These are phyloP conservation scores for Tetrapedia diversipes DNA, from an alignment of 2,888 invertebrate species.

Conservation along the genomic window DNA sequence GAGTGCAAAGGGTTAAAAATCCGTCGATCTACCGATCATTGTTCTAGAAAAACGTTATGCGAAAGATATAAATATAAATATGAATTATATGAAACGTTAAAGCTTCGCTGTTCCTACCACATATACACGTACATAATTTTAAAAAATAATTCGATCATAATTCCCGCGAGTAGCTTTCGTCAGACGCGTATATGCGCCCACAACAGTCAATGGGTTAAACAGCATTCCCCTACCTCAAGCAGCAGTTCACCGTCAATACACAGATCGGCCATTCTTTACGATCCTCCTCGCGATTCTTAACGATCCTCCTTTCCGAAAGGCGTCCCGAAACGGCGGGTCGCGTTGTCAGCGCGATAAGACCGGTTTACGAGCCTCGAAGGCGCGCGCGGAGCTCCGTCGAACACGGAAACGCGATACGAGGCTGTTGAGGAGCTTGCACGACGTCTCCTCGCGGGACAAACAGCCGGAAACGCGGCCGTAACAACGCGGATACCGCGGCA, in stretches of 20 bases:
- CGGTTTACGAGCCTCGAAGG: constrained; percentile 46
- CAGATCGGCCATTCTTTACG: constrained; percentile 41
- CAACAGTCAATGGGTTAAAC: not conserved
- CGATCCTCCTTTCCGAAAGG: constrained; percentile 28
- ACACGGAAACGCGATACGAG: constrained; percentile 20
- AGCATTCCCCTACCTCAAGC: constrained; percentile 9
- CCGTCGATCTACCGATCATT: no score
- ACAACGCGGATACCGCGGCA: constrained; percentile 63
- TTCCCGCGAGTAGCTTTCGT: no score
- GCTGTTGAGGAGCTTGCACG: constrained; percentile 40
- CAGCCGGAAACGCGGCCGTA: constrained; percentile 67
- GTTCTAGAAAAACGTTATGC: no score
- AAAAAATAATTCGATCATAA: no score
- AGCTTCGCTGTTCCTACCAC: no score
- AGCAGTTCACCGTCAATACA: not conserved
- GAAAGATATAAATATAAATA: no score
- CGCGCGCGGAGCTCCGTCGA: constrained; percentile 20
- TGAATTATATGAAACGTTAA: no score
- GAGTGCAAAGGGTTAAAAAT: no score
- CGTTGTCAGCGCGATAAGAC: constrained; percentile 35
- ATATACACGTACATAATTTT: no score
- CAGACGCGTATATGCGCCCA: not conserved
- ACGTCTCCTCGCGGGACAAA: constrained; percentile 63
- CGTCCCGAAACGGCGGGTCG: constrained; percentile 11
- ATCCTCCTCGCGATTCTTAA: constrained; percentile 18